Conservation (phyloP, 1,140 invertebrate species). For the Apis cerana region DNA sequence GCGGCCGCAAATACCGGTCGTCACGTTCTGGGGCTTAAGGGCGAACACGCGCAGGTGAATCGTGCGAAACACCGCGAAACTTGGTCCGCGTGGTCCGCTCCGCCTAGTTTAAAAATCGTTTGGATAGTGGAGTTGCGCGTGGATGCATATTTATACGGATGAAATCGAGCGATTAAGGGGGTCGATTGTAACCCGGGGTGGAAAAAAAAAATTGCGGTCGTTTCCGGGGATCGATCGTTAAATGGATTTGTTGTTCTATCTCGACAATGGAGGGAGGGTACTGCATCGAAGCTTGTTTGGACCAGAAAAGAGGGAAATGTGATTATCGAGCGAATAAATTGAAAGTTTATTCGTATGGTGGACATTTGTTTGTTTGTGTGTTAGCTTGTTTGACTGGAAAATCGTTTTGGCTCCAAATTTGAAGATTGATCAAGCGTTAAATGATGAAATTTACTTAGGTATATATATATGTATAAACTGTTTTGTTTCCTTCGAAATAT, state of each 20-base stretch:
- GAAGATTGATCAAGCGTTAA: neutral
- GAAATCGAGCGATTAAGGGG: slow-evolving; percentile 19
- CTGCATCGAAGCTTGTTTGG: neutral
- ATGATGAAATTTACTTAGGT: neutral
- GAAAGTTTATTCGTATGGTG: slow-evolving; percentile 18
- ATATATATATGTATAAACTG: neutral
- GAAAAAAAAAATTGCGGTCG: slow-evolving; percentile 19
- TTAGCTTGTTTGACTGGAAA: slow-evolving; percentile 13
- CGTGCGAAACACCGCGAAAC: slow-evolving; percentile 55
- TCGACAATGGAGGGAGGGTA: neutral
- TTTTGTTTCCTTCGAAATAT: neutral
- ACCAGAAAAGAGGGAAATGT: neutral
- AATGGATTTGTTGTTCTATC: slow-evolving; percentile 4
- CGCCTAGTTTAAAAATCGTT: slow-evolving; percentile 18
- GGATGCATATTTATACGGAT: slow-evolving; percentile 48
- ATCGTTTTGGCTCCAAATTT: slow-evolving; percentile 3
- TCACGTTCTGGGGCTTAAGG: slow-evolving; percentile 69
- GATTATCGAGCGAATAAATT: neutral
- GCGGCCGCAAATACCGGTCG: slow-evolving; percentile 67
- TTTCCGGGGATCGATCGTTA: neutral
- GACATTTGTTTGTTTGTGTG: neutral
- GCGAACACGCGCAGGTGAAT: slow-evolving; percentile 39
- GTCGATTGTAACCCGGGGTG: neutral
- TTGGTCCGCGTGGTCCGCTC: slow-evolving; percentile 5
- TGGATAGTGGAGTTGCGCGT: slow-evolving; percentile 7